Conservation (phyloP, 2,113 vertebrate genomes). For the Artemisiospiza belli region DNA sequence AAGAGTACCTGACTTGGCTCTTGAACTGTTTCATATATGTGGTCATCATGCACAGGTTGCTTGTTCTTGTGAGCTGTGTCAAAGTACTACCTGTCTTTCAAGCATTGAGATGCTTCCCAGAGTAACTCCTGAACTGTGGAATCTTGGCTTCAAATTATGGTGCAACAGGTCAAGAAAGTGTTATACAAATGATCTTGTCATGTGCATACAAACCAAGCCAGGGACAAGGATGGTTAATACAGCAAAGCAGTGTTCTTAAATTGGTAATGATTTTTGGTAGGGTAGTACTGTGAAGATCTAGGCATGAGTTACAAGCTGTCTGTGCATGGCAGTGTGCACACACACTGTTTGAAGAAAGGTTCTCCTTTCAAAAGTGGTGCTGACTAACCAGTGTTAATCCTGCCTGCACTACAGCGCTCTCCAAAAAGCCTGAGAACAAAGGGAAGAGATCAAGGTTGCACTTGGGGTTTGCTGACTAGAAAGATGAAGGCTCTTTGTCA, state of each 20-base stretch:
- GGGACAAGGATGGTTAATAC: not conserved
- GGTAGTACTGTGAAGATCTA: not conserved
- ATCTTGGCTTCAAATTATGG: not conserved
- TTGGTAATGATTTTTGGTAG: not conserved
- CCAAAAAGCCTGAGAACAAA: not conserved
- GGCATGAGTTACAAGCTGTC: not conserved
- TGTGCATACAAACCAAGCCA: fast-evolving
- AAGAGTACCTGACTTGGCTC: not conserved
- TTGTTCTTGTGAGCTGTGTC: not conserved
- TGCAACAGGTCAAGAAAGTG: not conserved
- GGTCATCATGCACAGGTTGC: not conserved
- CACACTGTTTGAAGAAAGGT: not conserved
- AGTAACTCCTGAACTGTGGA: not conserved
- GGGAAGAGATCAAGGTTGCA: not conserved
- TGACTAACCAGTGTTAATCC: not conserved
- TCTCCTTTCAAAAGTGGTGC: not conserved
- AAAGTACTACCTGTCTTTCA: not conserved
- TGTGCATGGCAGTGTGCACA: not conserved
- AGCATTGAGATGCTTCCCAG: not conserved
- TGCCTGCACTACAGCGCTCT: not conserved
- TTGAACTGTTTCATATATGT: not conserved
- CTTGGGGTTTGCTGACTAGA: not conserved
- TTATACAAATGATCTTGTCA: not conserved
- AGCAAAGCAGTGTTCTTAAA: not conserved
- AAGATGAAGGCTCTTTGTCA: not conserved